A percentile compares a stretch with the other conserved stretches of the same genome.
phyloP scores from a whole-genome alignment of 2,888 invertebrate species.

The Disparrhopalites patrizii region DNA sequence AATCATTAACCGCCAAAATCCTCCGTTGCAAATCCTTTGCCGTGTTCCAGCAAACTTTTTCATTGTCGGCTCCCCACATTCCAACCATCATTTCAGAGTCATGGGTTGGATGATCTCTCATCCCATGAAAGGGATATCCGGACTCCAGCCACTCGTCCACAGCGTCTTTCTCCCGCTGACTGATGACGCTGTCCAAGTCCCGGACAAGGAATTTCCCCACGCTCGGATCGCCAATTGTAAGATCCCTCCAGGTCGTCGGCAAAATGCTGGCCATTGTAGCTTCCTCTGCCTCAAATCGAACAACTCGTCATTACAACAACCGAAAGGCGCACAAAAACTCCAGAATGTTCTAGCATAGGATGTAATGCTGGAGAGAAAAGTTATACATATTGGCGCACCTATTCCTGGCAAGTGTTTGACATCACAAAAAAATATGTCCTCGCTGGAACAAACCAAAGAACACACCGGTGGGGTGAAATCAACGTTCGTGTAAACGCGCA shows the following conservation, averaged over 20 bases:
- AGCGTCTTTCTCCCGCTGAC: constrained; percentile 14
- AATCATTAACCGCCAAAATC: not conserved
- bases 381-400: too few species aligned
- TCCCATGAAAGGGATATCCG: constrained; percentile 8
- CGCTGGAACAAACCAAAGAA: too few species aligned
- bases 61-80: constrained; percentile 50
- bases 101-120: constrained; percentile 17
- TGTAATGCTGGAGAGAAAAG: too few species aligned
- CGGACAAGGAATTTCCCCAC: not conserved
- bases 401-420: too few species aligned
- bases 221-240: constrained; percentile 15
- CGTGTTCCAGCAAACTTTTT: not conserved
- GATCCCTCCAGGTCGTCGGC: constrained; percentile 20
- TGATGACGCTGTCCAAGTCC: constrained; percentile 10
- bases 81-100: constrained; percentile 48
- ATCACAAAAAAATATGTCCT: too few species aligned
- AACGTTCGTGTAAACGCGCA: too few species aligned
- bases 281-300: too few species aligned
- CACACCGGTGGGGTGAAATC: too few species aligned
- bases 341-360: too few species aligned
- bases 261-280: too few species aligned
- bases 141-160: constrained; percentile 21
- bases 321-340: too few species aligned
- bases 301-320: too few species aligned
- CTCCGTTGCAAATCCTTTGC: not conserved